These are phyloP conservation scores for Streblospio benedicti DNA, from an alignment of 1,140 invertebrate species.

Conservation along the genomic window DNA sequence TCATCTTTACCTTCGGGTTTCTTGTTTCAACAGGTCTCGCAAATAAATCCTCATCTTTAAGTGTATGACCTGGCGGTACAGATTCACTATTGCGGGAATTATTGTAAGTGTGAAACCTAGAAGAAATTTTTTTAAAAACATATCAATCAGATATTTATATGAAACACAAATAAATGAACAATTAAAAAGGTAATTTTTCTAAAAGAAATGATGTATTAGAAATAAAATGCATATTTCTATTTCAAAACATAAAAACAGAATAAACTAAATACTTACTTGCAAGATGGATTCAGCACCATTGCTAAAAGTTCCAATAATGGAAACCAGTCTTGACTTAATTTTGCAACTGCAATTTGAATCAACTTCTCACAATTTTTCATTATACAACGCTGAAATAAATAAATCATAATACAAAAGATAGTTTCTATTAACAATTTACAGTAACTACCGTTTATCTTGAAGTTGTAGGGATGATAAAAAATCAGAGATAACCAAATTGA, in stretches of 20 bases:
- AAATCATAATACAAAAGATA: background rate
- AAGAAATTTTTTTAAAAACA: constrained; percentile 22
- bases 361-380: constrained; percentile 84
- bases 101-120: constrained; percentile 87
- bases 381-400: constrained; percentile 62
- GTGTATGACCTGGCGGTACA: constrained; percentile 55
- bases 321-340: constrained; percentile 86
- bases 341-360: constrained; percentile 81
- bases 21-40: constrained; percentile 63
- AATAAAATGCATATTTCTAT: no score
- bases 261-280: constrained; percentile 58
- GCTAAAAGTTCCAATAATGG: constrained; percentile 83
- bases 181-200: no score
- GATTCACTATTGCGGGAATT: constrained; percentile 71
- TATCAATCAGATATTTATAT: background rate
- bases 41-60: constrained; percentile 67
- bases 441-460: no score
- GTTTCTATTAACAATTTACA: no score
- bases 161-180: background rate
- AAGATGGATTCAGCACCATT: constrained; percentile 85
- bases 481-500: no score
- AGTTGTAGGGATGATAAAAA: no score
- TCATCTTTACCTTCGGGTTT: constrained; percentile 45
- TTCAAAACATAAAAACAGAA: background rate
- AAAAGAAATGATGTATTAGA: no score